Base-by-base conservation (phyloP, 2,888 invertebrate genomes). In the Elysia crispata region DNA sequence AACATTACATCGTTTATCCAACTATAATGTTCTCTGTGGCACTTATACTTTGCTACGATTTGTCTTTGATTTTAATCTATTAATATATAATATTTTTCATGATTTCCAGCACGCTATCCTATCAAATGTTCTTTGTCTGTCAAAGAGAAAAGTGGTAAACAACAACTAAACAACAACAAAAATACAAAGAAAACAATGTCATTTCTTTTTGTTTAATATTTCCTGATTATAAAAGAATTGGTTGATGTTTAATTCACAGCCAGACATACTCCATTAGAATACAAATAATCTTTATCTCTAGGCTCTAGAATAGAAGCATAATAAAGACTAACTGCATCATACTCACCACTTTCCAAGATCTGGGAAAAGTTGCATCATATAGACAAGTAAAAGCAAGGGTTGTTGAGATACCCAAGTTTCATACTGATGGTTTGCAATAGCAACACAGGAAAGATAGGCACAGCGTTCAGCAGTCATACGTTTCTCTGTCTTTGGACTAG, bases 341-440 rank as follows among this genome's bases (percentile, higher is more conserved):
- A 79, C 86, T 81, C 85, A 91, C 91, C 87, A 84, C 74, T 81
- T 82, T 23, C 82, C 83, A 13, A 89, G 64, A 20, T 86, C 91
- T 0, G 95, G 95, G 83, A 94, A 94, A 87, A 95, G 95, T 18
- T 94, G 93, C n/a, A 92, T 90, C 1, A 94, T 82, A 89, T 95
- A 95, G 1, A 93, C 89, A 54, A 95, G 83, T 0, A 93, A 89
- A 66, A 95, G 93, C 0, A 95, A 89, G 0, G 95, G 95, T 82
- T 95, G 94, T 3, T 93, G 85, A 0, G 94, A 94, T 85, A 95
- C 95, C 96, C 96, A 96, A 0, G 94, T 94, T 91, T 96, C 95
- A 86, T 93, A 91, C 81, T 94, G 84, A 77, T 91, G 88, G 87
- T 94, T 93, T 5, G 93, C 93, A 23, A 94, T 93, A 49, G 93